Evolutionary conservation across 2,888 invertebrate species (phyloP).

Genomic region (Ctenicera cuprea): DNA sequence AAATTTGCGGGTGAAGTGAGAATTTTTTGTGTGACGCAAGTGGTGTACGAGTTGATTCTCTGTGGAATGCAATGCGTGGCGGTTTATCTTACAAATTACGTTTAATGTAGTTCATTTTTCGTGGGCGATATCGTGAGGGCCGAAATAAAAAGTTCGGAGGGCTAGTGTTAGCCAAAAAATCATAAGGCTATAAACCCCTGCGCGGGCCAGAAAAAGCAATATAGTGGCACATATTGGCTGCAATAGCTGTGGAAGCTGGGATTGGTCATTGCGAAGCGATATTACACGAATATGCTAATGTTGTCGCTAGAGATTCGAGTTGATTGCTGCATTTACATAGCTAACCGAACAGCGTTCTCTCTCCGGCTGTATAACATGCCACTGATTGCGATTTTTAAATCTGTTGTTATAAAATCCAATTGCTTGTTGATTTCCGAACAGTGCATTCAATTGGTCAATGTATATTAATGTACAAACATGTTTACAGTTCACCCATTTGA

Average conservation of each 20-base stretch:
- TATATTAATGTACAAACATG: slow-evolving; percentile 28
- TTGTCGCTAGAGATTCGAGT: slow-evolving; percentile 62
- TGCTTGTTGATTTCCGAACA: slow-evolving; percentile 56
- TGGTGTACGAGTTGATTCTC: slow-evolving; percentile 29
- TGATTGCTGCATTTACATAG: slow-evolving; percentile 66
- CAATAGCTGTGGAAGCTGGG: slow-evolving; percentile 59
- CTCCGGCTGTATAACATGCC: slow-evolving; percentile 55
- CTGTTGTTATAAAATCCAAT: slow-evolving; percentile 59
- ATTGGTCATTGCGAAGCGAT: slow-evolving; percentile 64
- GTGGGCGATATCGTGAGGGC: slow-evolving; percentile 16
- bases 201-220: slow-evolving; percentile 52
- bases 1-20: slow-evolving; percentile 36
- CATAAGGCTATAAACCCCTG: slow-evolving; percentile 45
- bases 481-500: slow-evolving; percentile 22
- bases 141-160: slow-evolving; percentile 27
- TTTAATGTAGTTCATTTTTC: slow-evolving; percentile 39
- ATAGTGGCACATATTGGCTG: slow-evolving; percentile 61
- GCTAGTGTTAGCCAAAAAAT: slow-evolving; percentile 51
- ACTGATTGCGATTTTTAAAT: slow-evolving; percentile 61
- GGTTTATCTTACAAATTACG: slow-evolving; percentile 37
- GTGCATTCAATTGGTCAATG: slow-evolving; percentile 34
- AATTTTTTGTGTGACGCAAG: slow-evolving; percentile 32
- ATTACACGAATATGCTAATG: slow-evolving; percentile 66
- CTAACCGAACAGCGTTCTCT: slow-evolving; percentile 61
- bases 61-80: slow-evolving; percentile 36